Conservation (phyloP, 2,888 invertebrate species). For the Drosophila siamana region DNA sequence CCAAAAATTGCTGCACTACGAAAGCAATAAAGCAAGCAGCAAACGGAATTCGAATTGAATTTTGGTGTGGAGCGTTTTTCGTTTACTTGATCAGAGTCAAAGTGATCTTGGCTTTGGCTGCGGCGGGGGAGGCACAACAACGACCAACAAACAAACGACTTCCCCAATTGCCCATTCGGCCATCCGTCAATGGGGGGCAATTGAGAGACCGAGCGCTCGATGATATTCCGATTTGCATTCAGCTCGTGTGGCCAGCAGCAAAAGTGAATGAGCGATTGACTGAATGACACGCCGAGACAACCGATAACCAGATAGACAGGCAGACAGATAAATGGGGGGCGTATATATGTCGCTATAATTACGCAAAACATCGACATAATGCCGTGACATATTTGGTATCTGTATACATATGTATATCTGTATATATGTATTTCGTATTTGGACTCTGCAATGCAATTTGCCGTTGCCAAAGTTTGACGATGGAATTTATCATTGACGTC, state of each 20-base stretch:
- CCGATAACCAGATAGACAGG: conserved; percentile 2
- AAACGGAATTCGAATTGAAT: too few relatives aligned
- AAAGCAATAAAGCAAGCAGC: not conserved
- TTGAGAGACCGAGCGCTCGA: conserved; percentile 33
- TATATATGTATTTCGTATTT: conserved; percentile 28
- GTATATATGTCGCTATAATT: conserved; percentile 13
- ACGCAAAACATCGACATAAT: conserved; percentile 47
- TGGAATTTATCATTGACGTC: conserved; percentile 48
- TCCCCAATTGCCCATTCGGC: conserved; percentile 24
- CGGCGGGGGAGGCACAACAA: not conserved
- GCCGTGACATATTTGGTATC: conserved; percentile 47
- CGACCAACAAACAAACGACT: too few relatives aligned
- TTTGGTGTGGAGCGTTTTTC: too few relatives aligned
- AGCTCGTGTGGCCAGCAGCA: conserved; percentile 26
- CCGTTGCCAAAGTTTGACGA: conserved; percentile 47
- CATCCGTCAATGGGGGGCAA: conserved; percentile 21
- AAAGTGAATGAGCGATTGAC: conserved; percentile 23
- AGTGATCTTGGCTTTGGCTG: not conserved
- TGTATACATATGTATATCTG: too few relatives aligned
- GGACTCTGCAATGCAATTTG: conserved; percentile 47
- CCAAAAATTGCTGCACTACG: not conserved
- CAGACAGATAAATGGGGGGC: not conserved
- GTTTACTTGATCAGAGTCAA: conserved; percentile 18
- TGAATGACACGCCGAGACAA: conserved; percentile 30
- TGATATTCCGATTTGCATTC: conserved; percentile 51